Conservation (phyloP, 2,888 invertebrate genomes). For the Agrilus mali region DNA sequence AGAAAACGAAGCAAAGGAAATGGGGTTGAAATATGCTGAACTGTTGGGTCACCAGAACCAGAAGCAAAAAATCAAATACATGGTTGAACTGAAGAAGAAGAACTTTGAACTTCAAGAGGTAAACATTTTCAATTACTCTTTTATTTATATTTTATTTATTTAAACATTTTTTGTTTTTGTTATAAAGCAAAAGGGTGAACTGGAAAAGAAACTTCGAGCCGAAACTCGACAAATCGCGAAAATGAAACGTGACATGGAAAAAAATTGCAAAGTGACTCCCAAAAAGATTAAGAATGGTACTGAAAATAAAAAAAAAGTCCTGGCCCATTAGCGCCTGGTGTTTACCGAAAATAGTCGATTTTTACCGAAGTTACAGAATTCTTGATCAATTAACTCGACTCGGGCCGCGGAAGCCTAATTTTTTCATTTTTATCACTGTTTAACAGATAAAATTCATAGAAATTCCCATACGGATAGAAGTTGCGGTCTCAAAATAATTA, state of each 20-base stretch:
- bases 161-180: conserved; percentile 5
- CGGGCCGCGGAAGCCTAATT: no score
- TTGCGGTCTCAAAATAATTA: no score
- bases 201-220: conserved; percentile 21
- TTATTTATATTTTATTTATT: not conserved
- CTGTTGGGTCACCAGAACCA: conserved; percentile 52
- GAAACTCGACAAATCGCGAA: conserved; percentile 34
- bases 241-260: conserved; percentile 26
- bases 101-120: conserved; percentile 36
- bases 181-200: conserved; percentile 24
- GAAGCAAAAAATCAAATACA: conserved; percentile 49
- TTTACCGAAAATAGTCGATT: no score
- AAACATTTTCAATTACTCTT: conserved; percentile 10
- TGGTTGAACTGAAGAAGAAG: conserved; percentile 35
- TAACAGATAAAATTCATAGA: no score
- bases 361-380: no score
- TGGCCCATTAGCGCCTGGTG: conserved; percentile 32
- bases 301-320: conserved; percentile 39
- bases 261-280: conserved; percentile 27
- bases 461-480: no score
- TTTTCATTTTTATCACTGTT: no score
- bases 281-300: conserved; percentile 24
- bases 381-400: no score
- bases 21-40: conserved; percentile 43
- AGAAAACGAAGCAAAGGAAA: conserved; percentile 37